Evolutionary conservation across 2,797 vertebrate species (phyloP).

Genomic region (Catostomus latipinnis): DNA sequence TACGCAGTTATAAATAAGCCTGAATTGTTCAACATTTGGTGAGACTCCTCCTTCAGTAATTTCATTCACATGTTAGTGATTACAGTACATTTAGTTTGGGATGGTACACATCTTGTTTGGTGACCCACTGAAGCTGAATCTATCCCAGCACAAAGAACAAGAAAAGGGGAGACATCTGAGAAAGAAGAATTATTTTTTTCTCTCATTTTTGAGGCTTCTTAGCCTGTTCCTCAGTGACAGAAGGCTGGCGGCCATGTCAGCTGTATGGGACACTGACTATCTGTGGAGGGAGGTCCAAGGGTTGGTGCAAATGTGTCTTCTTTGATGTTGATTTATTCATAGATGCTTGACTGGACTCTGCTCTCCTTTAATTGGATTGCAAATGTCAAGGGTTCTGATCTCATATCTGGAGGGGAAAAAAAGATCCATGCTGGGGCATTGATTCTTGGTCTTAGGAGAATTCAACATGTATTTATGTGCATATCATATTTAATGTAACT

Average conservation of each 20-base stretch:
- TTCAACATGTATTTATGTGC: neutral
- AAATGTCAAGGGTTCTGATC: neutral
- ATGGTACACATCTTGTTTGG: neutral
- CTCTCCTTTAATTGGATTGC: neutral
- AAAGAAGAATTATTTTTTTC: neutral
- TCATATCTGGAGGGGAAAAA: too few relatives aligned
- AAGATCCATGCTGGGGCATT: neutral
- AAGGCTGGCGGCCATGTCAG: conserved; percentile 52
- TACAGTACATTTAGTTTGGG: conserved; percentile 33
- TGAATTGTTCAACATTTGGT: neutral
- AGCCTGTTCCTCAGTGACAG: neutral
- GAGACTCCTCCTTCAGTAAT: conserved; percentile 48
- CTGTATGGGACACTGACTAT: conserved; percentile 63
- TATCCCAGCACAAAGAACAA: neutral
- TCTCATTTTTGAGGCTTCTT: neutral
- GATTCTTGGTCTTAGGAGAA: neutral
- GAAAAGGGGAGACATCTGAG: neutral
- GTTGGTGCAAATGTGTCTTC: conserved; percentile 57
- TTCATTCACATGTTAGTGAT: conserved; percentile 59
- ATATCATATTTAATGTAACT: neutral
- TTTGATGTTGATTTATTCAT: neutral
- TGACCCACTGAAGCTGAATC: neutral
- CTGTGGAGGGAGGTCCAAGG: conserved; percentile 67
- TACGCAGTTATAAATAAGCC: neutral
- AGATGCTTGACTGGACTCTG: neutral